Percentiles rank a stretch among this genome's conserved stretches.
phyloP scores from a whole-genome alignment of 92 coral and sea anemone genomes.

The Isaurus tuberculatus region DNA sequence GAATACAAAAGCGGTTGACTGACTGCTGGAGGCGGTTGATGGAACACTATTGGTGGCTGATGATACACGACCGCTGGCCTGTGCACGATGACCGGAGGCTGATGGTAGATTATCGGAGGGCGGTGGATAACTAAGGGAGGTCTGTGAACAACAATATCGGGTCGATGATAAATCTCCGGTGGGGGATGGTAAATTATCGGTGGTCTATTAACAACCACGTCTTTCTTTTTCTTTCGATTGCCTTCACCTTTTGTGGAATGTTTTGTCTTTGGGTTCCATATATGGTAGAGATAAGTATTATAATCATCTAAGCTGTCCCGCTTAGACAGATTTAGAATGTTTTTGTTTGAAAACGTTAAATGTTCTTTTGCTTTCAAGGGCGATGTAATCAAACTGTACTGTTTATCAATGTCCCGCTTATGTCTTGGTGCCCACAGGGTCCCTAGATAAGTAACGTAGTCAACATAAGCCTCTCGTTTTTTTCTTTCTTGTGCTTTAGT shows the following conservation, averaged over 20 bases:
- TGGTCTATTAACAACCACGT: slow-evolving; percentile 95
- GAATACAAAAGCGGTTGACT: slow-evolving; percentile 96
- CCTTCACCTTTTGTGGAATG: neutral
- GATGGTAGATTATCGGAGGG: slow-evolving; percentile 98
- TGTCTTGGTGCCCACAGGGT: slow-evolving; percentile 66
- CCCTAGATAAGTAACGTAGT: slow-evolving; percentile 63
- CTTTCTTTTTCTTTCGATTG: slow-evolving; percentile 79
- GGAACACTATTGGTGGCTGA: slow-evolving; percentile 99
- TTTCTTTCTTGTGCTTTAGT: slow-evolving; percentile 43
- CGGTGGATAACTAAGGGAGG: slow-evolving; percentile 99
- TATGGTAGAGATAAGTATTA: slow-evolving; percentile 5
- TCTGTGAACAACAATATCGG: slow-evolving; percentile 96
- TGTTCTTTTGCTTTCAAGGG: slow-evolving; percentile 68
- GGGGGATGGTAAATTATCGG: slow-evolving; percentile 99
- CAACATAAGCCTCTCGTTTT: slow-evolving; percentile 74
- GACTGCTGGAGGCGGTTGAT: slow-evolving; percentile 96
- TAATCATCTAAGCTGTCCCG: slow-evolving; percentile 61
- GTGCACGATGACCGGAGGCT: slow-evolving; percentile 97
- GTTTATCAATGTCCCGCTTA: slow-evolving; percentile 60
- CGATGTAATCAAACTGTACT: slow-evolving; percentile 68
- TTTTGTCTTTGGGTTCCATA: slow-evolving; percentile 37
- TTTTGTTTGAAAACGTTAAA: slow-evolving; percentile 55
- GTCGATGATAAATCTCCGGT: slow-evolving; percentile 98
- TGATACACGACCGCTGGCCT: slow-evolving; percentile 99
- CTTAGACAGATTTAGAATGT: slow-evolving; percentile 29